These are phyloP conservation scores for Schizaphis graminum DNA, from an alignment of 2,888 invertebrate genomes.

Conservation along the genomic window DNA sequence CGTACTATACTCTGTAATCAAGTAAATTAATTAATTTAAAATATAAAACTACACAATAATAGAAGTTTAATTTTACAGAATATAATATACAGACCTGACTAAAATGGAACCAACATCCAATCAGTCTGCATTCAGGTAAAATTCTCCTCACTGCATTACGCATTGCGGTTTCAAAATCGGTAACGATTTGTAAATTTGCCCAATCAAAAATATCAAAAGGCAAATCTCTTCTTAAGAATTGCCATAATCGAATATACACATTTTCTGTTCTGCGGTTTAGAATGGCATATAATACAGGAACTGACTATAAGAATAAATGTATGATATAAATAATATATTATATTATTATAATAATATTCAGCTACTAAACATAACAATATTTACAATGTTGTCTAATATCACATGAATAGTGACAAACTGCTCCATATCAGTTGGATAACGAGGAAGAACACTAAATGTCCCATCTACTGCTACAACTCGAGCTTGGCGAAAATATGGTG, in stretches of 20 bases:
- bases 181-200: no score
- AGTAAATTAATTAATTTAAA: background rate
- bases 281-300: slow-evolving; percentile 21
- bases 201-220: background rate
- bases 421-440: background rate
- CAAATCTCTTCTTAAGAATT: background rate
- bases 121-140: background rate
- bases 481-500: background rate
- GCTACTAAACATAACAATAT: background rate
- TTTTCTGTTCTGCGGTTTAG: background rate
- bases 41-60: background rate
- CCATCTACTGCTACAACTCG: background rate
- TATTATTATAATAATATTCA: background rate
- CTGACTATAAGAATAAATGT: slow-evolving; percentile 5
- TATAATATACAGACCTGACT: background rate
- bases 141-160: background rate
- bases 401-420: slow-evolving; percentile 24
- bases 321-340: background rate
- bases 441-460: background rate
- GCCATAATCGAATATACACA: background rate
- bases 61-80: background rate
- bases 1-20: background rate
- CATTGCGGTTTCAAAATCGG: no score
- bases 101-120: background rate
- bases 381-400: slow-evolving; percentile 22